Percentiles rank a stretch among this genome's conserved stretches.
These are phyloP conservation scores for Acromyrmex charruanus DNA, from an alignment of 1,140 invertebrate genomes.

Conservation along the genomic window DNA sequence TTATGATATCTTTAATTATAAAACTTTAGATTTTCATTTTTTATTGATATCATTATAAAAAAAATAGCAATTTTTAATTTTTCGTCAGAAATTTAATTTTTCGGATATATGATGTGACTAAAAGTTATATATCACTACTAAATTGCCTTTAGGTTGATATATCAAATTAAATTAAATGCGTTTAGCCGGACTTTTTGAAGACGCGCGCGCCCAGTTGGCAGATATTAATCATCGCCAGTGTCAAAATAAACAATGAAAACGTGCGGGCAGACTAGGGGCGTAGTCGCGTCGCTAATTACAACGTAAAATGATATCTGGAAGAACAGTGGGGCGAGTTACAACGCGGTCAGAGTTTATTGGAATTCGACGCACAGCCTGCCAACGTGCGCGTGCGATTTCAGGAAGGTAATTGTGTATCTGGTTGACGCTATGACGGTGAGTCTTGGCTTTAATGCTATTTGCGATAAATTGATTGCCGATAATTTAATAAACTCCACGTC, in stretches of 20 bases:
- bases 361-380: conserved; percentile 7
- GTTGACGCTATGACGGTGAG: background rate
- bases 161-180: conserved; percentile 52
- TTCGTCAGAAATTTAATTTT: background rate
- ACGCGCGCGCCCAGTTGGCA: conserved; percentile 34
- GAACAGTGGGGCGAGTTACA: conserved; percentile 8
- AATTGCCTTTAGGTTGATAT: conserved; percentile 40
- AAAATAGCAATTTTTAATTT: conserved; percentile 2
- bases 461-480: conserved; percentile 52
- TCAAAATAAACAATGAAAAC: conserved; percentile 55
- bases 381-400: conserved; percentile 22
- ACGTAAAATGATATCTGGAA: conserved; percentile 48
- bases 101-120: background rate
- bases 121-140: background rate
- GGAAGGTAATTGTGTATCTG: conserved; percentile 5
- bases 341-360: conserved; percentile 27
- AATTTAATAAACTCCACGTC: conserved; percentile 60
- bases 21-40: background rate
- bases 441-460: conserved; percentile 61
- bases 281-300: conserved; percentile 56
- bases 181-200: conserved; percentile 30
- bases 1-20: conserved; percentile 2
- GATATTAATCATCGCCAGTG: conserved; percentile 54
- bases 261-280: conserved; percentile 1
- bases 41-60: background rate